These are phyloP conservation scores for Meloidogyne chitwoodi DNA, from an alignment of 1,140 invertebrate genomes.

Conservation along the genomic window DNA sequence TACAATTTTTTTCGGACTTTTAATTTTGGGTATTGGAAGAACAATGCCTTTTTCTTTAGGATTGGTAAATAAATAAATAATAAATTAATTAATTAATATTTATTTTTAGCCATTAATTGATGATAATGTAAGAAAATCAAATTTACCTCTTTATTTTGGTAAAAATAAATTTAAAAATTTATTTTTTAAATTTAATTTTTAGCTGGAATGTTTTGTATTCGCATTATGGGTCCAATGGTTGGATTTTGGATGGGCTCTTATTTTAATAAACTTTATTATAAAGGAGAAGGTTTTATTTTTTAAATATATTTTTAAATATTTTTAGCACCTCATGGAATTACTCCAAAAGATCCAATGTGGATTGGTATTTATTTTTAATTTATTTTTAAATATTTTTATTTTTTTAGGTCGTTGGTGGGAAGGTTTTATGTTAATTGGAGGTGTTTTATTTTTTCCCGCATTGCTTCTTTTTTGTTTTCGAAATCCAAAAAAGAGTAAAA, in stretches of 20 bases:
- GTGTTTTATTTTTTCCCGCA: slow-evolving; percentile 39
- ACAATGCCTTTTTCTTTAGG: slow-evolving; percentile 58
- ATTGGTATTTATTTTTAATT: slow-evolving; percentile 29
- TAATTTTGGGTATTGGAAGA: slow-evolving; percentile 52
- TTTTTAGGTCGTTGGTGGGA: slow-evolving; percentile 45
- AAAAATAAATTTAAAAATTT: slow-evolving; percentile 1
- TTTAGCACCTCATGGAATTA: slow-evolving; percentile 38
- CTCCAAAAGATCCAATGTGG: slow-evolving; percentile 48
- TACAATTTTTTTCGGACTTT: slow-evolving; percentile 54
- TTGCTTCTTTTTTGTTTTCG: slow-evolving; percentile 52
- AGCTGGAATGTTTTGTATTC: slow-evolving; percentile 58
- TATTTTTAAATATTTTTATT: background rate
- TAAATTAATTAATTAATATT: background rate
- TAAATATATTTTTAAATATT: slow-evolving; percentile 2
- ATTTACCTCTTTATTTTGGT: slow-evolving; percentile 51
- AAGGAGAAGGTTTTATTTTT: slow-evolving; percentile 50
- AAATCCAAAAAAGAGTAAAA: slow-evolving; percentile 19
- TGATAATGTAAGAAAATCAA: slow-evolving; percentile 55
- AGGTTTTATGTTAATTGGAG: slow-evolving; percentile 50
- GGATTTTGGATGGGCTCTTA: slow-evolving; percentile 57
- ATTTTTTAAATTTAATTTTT: slow-evolving; percentile 18
- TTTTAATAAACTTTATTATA: slow-evolving; percentile 54
- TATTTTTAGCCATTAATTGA: slow-evolving; percentile 46
- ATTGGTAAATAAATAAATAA: slow-evolving; percentile 15
- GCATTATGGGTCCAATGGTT: slow-evolving; percentile 55